Percentiles rank a stretch among this genome's conserved stretches.
phyloP scores from a whole-genome alignment of 2,797 vertebrate species.

The Alosa sapidissima region DNA sequence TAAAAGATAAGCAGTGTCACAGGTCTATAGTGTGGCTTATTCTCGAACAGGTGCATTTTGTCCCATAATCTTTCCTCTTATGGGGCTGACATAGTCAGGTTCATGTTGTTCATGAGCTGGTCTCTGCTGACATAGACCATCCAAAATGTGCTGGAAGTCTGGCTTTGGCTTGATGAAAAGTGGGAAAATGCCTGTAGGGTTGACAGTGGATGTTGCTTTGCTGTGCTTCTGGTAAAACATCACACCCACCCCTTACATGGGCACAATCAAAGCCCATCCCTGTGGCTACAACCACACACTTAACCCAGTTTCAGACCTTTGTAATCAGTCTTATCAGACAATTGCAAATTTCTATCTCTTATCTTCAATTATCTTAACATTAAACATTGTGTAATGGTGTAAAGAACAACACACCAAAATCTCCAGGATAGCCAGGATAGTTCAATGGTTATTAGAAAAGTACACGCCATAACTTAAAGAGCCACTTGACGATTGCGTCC shows the following conservation, averaged over 20 bases:
- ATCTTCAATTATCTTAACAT: neutral
- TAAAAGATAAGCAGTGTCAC: neutral
- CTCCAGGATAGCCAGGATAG: neutral
- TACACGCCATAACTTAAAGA: neutral
- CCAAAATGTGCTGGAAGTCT: constrained; percentile 19
- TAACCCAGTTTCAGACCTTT: neutral
- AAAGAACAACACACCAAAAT: neutral
- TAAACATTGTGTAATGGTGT: no score
- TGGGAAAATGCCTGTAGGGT: constrained; percentile 36
- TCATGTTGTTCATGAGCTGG: neutral
- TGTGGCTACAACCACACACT: neutral
- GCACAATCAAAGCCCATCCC: neutral
- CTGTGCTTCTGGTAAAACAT: neutral
- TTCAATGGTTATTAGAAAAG: neutral
- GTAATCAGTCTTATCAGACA: neutral
- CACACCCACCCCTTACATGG: neutral
- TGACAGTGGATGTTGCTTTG: neutral
- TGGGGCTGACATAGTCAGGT: neutral
- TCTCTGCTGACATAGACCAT: neutral
- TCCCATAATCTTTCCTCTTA: neutral
- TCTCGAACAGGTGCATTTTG: neutral
- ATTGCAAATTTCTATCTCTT: neutral
- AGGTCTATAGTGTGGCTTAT: neutral
- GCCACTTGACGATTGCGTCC: neutral
- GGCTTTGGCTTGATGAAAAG: constrained; percentile 33